Evolutionary conservation across 2,888 invertebrate genomes (phyloP), one percentile per base, ranked within the genome.

Genomic region (Idaea dimidiata): DNA sequence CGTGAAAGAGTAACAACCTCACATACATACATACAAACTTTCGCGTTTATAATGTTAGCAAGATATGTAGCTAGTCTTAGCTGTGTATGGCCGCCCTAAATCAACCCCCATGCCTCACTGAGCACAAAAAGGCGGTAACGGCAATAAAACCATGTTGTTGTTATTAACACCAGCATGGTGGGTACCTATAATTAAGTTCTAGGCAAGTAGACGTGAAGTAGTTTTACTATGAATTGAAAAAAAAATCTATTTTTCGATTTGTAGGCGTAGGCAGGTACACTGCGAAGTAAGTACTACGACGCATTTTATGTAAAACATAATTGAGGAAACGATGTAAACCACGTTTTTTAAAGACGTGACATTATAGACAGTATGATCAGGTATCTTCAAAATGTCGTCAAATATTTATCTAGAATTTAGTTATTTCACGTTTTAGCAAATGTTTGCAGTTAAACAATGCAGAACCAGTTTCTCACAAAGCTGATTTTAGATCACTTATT

Each of bases 381-480:
- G 8, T 43, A 14, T 6, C 43, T 43, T 43, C 43, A 43, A 43
- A 43, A 43, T 43, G 43, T 14, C 14, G 14, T 24, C 8, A 43
- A 8, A 8, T 43, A 43, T 14, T 14, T 43, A 43, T 43, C 10
- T 43, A 8, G 14, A 43, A 43, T 43, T 43, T 8, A 43, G 0
- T 43, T 43, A 3, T 43, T 43, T 14, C 14, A 43, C 14, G 10
- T 43, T 43, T 14, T 43, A 43, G 10, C 69, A 66, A 66, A 62
- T 72, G 65, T 64, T 68, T 67, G 71, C 70, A 70, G 78, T 76
- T 81, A 84, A 24, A 83, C 80, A 83, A 83, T 75, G 79, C 71
- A 43, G 74, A 83, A 83, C 80, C 79, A 74, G 82, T 82, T 81
- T 72, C 14, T 14, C 43, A 43, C 67, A 68, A 68, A 62, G 60